Conservation (phyloP, 2,113 vertebrate species). For the Ophiodon elongatus region DNA sequence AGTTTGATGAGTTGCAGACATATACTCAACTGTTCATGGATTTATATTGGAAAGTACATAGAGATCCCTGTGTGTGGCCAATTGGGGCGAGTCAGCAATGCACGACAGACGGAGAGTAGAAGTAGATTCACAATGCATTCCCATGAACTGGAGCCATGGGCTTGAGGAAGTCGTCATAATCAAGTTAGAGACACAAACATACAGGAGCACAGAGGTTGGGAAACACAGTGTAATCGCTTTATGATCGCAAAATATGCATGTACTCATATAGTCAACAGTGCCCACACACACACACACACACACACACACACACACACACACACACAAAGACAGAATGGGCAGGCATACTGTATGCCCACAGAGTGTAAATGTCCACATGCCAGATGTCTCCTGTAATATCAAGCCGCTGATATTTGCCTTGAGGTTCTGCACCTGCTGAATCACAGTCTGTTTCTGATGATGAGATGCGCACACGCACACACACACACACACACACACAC, state of each 20-base stretch:
- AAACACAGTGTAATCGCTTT: slow-evolving; percentile 19
- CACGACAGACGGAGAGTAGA: slow-evolving; percentile 2
- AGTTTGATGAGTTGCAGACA: slow-evolving; percentile 14
- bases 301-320: slow-evolving; percentile 14
- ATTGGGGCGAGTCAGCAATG: background rate
- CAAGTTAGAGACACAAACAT: slow-evolving; percentile 34
- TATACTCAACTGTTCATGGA: background rate
- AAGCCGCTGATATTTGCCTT: slow-evolving; percentile 67
- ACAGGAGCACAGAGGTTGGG: background rate
- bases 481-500: slow-evolving; percentile 23
- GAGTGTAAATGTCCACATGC: slow-evolving; percentile 60
- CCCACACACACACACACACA: background rate
- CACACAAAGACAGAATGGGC: slow-evolving; percentile 15
- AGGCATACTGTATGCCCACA: slow-evolving; percentile 51
- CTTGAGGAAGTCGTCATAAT: slow-evolving; percentile 26
- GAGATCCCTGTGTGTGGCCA: background rate
- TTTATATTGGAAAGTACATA: background rate
- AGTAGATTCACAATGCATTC: slow-evolving; percentile 10
- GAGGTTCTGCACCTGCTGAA: slow-evolving; percentile 76
- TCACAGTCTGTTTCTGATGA: slow-evolving; percentile 63
- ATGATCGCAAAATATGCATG: slow-evolving; percentile 30
- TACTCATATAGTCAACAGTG: slow-evolving; percentile 21
- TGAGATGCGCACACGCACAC: slow-evolving; percentile 15
- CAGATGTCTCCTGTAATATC: slow-evolving; percentile 80
- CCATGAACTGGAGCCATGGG: background rate